Evolutionary conservation across 2,888 invertebrate genomes (phyloP).

Genomic region (Parelbella ahira): DNA sequence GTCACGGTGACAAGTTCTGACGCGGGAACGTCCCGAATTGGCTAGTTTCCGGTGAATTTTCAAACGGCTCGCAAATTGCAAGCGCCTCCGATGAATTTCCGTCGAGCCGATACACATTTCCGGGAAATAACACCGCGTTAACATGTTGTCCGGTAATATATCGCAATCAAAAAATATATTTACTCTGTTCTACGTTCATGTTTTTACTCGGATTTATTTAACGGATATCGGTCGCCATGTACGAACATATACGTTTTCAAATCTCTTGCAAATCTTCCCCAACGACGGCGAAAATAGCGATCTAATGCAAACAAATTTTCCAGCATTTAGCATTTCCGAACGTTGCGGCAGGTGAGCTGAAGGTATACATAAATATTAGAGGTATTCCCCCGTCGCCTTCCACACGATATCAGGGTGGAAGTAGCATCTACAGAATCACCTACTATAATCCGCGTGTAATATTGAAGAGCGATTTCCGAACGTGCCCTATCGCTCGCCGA

Average conservation of each 20-base stretch:
- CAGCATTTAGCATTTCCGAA: background rate
- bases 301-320: background rate
- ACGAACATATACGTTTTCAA: background rate
- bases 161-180: constrained; percentile 20
- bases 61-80: constrained; percentile 55
- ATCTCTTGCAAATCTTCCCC: constrained; percentile 9
- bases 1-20: constrained; percentile 25
- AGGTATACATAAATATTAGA: background rate
- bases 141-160: constrained; percentile 20
- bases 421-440: background rate
- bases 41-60: constrained; percentile 59
- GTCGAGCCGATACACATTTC: constrained; percentile 54
- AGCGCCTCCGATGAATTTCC: constrained; percentile 63
- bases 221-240: constrained; percentile 11
- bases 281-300: background rate
- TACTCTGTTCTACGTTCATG: constrained; percentile 4
- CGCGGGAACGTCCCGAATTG: no score
- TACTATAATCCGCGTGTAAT: background rate
- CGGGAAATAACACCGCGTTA: constrained; percentile 57
- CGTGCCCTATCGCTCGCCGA: constrained; percentile 1
- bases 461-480: constrained; percentile 5
- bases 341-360: background rate
- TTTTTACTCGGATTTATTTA: constrained; percentile 7
- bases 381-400: background rate
- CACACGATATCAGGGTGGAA: background rate